These are phyloP conservation scores for Rhingia campestris DNA, from an alignment of 2,888 invertebrate species.

Conservation along the genomic window DNA sequence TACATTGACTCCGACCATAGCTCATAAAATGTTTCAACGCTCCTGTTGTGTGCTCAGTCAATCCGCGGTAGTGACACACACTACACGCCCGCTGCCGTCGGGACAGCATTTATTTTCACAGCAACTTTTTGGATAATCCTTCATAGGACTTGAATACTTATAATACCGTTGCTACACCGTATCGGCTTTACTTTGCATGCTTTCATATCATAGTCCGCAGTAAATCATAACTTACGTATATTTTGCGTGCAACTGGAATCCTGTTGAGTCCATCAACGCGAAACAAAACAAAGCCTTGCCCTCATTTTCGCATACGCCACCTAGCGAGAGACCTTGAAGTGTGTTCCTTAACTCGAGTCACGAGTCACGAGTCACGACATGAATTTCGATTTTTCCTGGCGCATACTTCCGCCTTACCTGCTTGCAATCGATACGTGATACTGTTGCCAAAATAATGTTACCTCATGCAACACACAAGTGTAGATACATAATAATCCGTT, in stretches of 20 bases:
- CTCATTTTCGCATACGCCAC: constrained; percentile 24
- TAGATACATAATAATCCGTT: background rate
- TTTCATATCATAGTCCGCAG: constrained; percentile 14
- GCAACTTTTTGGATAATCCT: background rate
- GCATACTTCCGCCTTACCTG: constrained; percentile 7
- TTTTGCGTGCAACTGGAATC: constrained; percentile 46
- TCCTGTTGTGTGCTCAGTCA: constrained; percentile 69
- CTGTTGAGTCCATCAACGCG: constrained; percentile 1
- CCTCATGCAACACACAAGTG: constrained; percentile 5
- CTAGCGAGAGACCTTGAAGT: constrained; percentile 49
- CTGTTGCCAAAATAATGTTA: constrained; percentile 43
- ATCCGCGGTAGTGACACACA: constrained; percentile 62
- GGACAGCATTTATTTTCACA: constrained; percentile 9
- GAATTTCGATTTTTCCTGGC: constrained; percentile 56
- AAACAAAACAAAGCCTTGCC: constrained; percentile 43
- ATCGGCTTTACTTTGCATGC: constrained; percentile 20
- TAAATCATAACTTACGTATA: background rate
- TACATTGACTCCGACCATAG: constrained; percentile 35
- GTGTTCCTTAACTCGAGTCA: constrained; percentile 37
- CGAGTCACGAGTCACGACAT: constrained; percentile 60
- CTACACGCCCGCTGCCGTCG: constrained; percentile 44
- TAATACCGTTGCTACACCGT: background rate
- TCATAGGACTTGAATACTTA: background rate
- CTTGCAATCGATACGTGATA: constrained; percentile 46
- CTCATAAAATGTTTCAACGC: constrained; percentile 64